Percentiles rank a stretch among this genome's conserved stretches.
Evolutionary conservation across 2,888 invertebrate species (phyloP).

Genomic region (Stictocephala bisonia): DNA sequence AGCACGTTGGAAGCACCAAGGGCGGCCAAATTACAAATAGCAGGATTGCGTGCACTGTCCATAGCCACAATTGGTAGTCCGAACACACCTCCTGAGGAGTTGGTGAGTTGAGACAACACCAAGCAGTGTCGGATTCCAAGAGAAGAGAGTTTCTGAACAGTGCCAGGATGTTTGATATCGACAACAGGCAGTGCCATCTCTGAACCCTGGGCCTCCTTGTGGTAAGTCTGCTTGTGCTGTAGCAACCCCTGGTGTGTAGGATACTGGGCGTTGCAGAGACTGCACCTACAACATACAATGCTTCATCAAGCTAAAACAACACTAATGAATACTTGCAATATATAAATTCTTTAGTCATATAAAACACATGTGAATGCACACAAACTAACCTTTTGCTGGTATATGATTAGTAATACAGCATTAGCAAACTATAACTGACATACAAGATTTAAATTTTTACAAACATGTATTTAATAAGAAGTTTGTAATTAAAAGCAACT

Average conservation of each 20-base stretch:
- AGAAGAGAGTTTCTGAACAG: constrained; percentile 72
- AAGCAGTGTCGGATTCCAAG: constrained; percentile 81
- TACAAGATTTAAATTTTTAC: too few relatives aligned
- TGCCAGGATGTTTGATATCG: constrained; percentile 76
- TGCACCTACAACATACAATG: constrained; percentile 68
- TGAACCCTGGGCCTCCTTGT: constrained; percentile 67
- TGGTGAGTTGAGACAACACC: constrained; percentile 74
- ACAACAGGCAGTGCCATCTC: constrained; percentile 80
- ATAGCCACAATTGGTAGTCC: constrained; percentile 78
- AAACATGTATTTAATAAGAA: too few relatives aligned
- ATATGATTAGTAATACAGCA: too few relatives aligned
- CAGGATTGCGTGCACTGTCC: constrained; percentile 72
- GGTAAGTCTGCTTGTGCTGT: constrained; percentile 75
- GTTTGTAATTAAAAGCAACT: too few relatives aligned
- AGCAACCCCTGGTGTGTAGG: constrained; percentile 71
- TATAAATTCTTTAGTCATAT: too few relatives aligned
- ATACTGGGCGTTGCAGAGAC: constrained; percentile 78
- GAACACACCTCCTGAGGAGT: constrained; percentile 69
- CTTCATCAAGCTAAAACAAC: too few relatives aligned
- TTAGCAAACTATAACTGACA: too few relatives aligned
- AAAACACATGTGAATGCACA: too few relatives aligned
- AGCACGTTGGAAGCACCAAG: constrained; percentile 78
- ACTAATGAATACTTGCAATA: too few relatives aligned
- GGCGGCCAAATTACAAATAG: constrained; percentile 70
- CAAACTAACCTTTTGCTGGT: too few relatives aligned